A percentile compares a stretch with the other conserved stretches of the same genome.
These are phyloP conservation scores for Heliconius ethilla DNA, from an alignment of 2,888 invertebrate genomes.

Conservation along the genomic window DNA sequence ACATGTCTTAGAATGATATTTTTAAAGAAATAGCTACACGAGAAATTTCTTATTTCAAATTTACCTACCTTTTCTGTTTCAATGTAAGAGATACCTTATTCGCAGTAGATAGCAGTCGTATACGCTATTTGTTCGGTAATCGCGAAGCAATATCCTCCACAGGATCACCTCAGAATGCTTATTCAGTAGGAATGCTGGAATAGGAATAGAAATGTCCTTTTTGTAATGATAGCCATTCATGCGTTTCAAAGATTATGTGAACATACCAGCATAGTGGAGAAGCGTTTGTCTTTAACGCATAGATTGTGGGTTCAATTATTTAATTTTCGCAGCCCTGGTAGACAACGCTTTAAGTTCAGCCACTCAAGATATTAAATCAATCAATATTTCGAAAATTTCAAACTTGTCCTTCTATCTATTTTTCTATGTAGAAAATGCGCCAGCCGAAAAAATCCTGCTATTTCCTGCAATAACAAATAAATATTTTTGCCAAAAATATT, in stretches of 20 bases:
- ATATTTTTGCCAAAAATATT: not conserved
- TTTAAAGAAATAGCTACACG: not conserved
- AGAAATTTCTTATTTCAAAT: not conserved
- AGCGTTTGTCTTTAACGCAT: not conserved
- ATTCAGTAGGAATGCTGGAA: slow-evolving; percentile 1
- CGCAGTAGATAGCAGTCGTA: not conserved
- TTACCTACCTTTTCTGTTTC: not conserved
- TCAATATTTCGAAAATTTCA: no score
- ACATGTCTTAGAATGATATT: not conserved
- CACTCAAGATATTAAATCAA: no score
- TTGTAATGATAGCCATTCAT: not conserved
- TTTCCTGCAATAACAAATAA: no score
- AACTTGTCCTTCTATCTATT: no score
- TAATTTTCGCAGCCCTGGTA: no score
- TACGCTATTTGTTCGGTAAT: slow-evolving; percentile 33
- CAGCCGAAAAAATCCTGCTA: no score
- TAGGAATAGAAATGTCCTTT: not conserved
- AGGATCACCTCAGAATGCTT: slow-evolving; percentile 31
- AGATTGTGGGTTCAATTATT: not conserved
- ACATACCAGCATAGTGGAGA: not conserved
- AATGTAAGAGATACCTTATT: slow-evolving; percentile 3
- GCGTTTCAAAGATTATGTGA: not conserved
- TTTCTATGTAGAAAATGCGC: no score
- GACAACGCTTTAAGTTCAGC: no score
- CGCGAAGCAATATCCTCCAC: slow-evolving; percentile 36